These are phyloP conservation scores for Xestia xanthographa DNA, from an alignment of 2,888 invertebrate species.

Conservation along the genomic window DNA sequence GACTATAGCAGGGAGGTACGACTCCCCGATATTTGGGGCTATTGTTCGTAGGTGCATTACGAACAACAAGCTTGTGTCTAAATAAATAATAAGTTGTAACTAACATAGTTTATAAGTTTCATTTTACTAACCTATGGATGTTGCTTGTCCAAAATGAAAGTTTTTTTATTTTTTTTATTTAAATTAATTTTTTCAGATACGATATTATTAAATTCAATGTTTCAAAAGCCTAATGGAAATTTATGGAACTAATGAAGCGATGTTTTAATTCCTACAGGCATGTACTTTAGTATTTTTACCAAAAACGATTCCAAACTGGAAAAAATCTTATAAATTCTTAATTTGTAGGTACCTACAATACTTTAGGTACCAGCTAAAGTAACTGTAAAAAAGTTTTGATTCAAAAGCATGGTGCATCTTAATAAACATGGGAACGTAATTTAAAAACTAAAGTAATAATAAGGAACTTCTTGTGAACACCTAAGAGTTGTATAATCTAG, in stretches of 20 bases:
- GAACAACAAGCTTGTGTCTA: too few relatives aligned
- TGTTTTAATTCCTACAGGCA: neutral
- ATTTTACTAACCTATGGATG: too few relatives aligned
- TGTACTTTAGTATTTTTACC: neutral
- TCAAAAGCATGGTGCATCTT: neutral
- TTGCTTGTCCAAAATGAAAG: too few relatives aligned
- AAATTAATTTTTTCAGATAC: too few relatives aligned
- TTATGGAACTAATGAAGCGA: neutral
- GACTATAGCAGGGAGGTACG: too few relatives aligned
- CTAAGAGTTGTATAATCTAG: neutral
- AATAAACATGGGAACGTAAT: neutral
- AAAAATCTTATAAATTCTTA: neutral
- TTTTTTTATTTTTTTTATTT: too few relatives aligned
- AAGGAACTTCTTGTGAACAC: neutral
- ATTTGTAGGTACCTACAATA: too few relatives aligned
- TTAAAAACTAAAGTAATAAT: neutral
- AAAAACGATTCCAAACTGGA: neutral
- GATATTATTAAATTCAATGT: neutral
- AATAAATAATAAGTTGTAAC: too few relatives aligned
- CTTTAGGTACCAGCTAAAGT: neutral
- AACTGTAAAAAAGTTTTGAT: neutral
- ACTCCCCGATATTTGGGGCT: too few relatives aligned
- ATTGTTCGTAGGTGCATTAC: too few relatives aligned
- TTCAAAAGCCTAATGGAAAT: neutral
- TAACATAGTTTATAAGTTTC: too few relatives aligned